Base-by-base conservation (phyloP, 1,140 invertebrate genomes). In the Bombus waltoni region DNA sequence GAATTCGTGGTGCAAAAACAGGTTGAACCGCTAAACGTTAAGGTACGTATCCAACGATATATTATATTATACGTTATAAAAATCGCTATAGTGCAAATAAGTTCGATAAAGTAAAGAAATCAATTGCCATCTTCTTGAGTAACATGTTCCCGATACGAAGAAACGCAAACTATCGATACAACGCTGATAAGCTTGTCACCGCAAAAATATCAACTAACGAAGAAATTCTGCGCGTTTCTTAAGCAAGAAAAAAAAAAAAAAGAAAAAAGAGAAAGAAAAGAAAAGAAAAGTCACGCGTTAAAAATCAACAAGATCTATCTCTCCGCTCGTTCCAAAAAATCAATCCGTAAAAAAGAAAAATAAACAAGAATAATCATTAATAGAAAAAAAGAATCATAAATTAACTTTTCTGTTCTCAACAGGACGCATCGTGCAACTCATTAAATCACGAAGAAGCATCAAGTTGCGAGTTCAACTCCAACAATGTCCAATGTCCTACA, bases 11-110 rank as follows among this genome's bases (percentile, higher is more conserved):
- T 83, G 81, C 73, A 40, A 74, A 74, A 76, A 76, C 10, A 59
- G n/a, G 32, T 81, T 81, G 66, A 40, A 80, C 59, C 82, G 75
- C 22, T 44, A 71, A 78, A 44, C 42, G 62, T 85, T 74, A 84
- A 87, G 57, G 68, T 78, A 57, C 62, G 65, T 86, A 73, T 72
- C 59, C 81, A 85, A 80, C 76, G 76, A 80, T 80, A 80, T 72
- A 80, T 85, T 80, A 65, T 84, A 71, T 80, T 53, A 85, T 73
- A 25, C 68, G 40, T 73, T 74, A 73, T 44, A 75, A 85, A 81
- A 85, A 65, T 44, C 42, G 79, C 62, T 74, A 70, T 68, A 35
- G 84, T 85, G 84, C 84, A 85, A 85, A 81, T 53, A 74, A 85
- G 57, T 85, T 81, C 78, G 25, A 74, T 66, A 81, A 85, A 68